Evolutionary conservation across 2,113 vertebrate genomes (phyloP).

Genomic region (Eudorcas thomsonii): DNA sequence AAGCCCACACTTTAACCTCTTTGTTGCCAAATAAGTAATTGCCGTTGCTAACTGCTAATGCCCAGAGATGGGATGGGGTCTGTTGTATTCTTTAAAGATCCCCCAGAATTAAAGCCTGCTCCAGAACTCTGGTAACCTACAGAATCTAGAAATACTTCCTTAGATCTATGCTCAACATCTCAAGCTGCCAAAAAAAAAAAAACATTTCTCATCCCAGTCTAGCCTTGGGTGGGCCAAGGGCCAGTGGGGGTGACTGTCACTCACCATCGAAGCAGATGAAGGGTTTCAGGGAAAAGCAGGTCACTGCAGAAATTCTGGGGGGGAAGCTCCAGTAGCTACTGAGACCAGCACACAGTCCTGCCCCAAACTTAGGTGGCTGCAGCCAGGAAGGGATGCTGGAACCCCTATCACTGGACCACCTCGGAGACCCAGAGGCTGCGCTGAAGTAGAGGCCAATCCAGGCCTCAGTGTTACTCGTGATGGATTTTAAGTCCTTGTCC

Average conservation of each 20-base stretch:
- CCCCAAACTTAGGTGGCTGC: not conserved
- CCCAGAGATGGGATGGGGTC: not conserved
- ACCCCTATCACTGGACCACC: slow-evolving; percentile 48
- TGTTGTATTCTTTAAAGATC: not conserved
- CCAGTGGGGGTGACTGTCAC: not conserved
- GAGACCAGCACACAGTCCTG: slow-evolving; percentile 40
- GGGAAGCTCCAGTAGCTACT: accelerated
- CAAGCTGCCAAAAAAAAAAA: not conserved
- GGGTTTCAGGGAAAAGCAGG: not conserved
- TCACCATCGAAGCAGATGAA: slow-evolving; percentile 64
- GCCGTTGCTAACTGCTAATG: not conserved
- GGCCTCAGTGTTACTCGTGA: not conserved
- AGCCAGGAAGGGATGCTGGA: slow-evolving; percentile 19
- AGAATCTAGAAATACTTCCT: not conserved
- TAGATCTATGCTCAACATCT: not conserved
- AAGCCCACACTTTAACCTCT: not conserved
- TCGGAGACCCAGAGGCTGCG: not conserved
- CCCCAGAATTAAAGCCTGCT: not conserved
- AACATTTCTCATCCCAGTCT: not conserved
- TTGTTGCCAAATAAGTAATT: not conserved
- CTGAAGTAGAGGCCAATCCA: slow-evolving; percentile 70
- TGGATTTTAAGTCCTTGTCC: not conserved
- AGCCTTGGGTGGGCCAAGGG: not conserved
- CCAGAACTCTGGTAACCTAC: not conserved
- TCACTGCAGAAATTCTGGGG: not conserved